Base-by-base conservation (phyloP, 2,797 vertebrate genomes). In the Cichlasoma orientale region DNA sequence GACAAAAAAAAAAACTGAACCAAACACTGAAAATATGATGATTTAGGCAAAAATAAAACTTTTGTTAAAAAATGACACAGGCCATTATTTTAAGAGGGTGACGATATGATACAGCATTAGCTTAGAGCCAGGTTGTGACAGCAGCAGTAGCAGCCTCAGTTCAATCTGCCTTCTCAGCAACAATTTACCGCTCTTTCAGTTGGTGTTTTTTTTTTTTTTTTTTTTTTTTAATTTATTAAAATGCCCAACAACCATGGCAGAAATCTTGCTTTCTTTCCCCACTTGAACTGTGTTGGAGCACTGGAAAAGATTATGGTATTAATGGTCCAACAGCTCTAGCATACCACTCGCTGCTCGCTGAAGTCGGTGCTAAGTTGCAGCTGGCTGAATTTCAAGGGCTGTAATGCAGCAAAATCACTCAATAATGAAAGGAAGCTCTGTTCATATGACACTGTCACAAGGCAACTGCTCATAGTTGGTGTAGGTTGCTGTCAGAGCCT, bases 391-490 rank as follows among this genome's bases (percentile, higher is more conserved):
- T 90, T 92, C 89, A 91, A 88, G 84, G 77, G 84, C 84, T 87
- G 56, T 91, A 93, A 93, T 94, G 93, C 94, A 92, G 92, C 90
- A 90, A 93, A 92, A 94, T 79, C 73, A 50, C 52, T 79, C 76
- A 86, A 87, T 86, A 80, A 92, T 90, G 85, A 93, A 92, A 91
- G 78, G 80, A 89, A 85, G 78, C 81, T 84, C 82, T 92, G 87
- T 92, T 92, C 82, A 61, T 82, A 81, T 77, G 75, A 69, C 58
- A 14, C 77, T 79, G 83, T 91, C 89, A 90, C 86, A 77, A 79
- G 86, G 78, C 44, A 10, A 50, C 74, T 50, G 57, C 84, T 70
- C 72, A 63, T 77, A 73, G 78, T 69, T 80, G 33, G 53, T 61
- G 29, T 59, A 58, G 52, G 72, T 74, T 79, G 47, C 55, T 73